Evolutionary conservation across 2,888 invertebrate species (phyloP).

Genomic region (Pristionchus exspectatus): DNA sequence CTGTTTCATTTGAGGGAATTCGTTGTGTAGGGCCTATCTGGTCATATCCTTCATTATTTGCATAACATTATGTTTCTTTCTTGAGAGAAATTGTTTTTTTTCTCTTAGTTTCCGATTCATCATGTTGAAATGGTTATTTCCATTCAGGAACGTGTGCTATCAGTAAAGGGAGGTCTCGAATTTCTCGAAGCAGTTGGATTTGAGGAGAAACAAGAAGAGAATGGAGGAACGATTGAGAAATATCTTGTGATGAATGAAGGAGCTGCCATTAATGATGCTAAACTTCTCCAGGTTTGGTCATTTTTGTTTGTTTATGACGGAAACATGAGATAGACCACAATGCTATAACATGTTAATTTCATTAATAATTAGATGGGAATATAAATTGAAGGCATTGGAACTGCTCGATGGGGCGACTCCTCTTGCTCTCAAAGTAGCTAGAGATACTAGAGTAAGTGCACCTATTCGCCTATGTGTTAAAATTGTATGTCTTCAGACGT

Average conservation of each 20-base stretch:
- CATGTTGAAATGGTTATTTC: not conserved
- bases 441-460: conserved; percentile 85
- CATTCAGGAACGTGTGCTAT: conserved; percentile 62
- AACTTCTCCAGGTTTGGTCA: conserved; percentile 60
- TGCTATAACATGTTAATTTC: too few species aligned
- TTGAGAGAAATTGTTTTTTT: too few species aligned
- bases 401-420: conserved; percentile 88
- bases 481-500: conserved; percentile 61
- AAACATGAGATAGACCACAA: not conserved
- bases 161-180: conserved; percentile 62
- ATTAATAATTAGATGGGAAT: too few species aligned
- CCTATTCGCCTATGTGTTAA: not conserved
- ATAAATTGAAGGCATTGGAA: conserved; percentile 83
- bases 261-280: conserved; percentile 59
- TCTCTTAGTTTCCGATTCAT: not conserved
- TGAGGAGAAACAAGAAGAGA: conserved; percentile 82
- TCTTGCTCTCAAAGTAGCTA: conserved; percentile 89
- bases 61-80: too few species aligned
- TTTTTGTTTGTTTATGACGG: not conserved
- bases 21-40: too few species aligned
- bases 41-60: too few species aligned
- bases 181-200: conserved; percentile 84
- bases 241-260: conserved; percentile 77
- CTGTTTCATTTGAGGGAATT: too few species aligned
- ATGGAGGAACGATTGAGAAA: conserved; percentile 62